phyloP scores from a whole-genome alignment of 2,797 vertebrate genomes.

The Melopsittacus undulatus region DNA sequence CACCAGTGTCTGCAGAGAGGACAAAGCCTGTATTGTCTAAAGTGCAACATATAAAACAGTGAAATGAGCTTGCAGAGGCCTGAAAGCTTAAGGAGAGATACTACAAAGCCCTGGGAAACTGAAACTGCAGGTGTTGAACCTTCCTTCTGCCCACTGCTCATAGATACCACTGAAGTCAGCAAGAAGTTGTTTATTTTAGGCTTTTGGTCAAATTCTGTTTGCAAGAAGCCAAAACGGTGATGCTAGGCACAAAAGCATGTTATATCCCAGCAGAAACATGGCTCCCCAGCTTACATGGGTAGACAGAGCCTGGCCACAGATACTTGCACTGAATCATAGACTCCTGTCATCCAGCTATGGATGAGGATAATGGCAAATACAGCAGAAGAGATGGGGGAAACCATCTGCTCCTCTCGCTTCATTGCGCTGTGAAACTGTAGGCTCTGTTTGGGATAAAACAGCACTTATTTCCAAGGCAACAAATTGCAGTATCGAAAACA shows the following conservation, averaged over 20 bases:
- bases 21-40: background rate
- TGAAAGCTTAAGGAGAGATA: background rate
- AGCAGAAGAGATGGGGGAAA: constrained; percentile 32
- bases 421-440: constrained; percentile 1
- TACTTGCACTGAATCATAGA: constrained; percentile 18
- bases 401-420: constrained; percentile 36
- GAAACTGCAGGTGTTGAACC: background rate
- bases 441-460: constrained; percentile 62
- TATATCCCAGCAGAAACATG: constrained; percentile 6
- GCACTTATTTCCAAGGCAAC: constrained; percentile 70
- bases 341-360: constrained; percentile 13
- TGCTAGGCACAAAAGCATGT: background rate
- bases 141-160: background rate
- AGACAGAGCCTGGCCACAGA: background rate
- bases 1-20: background rate
- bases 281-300: background rate
- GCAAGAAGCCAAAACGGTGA: constrained; percentile 18
- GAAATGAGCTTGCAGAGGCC: background rate
- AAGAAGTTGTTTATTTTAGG: background rate
- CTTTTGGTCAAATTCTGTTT: background rate
- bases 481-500: constrained; percentile 50
- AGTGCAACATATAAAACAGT: background rate
- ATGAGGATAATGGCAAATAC: constrained; percentile 1
- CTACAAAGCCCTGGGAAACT: background rate
- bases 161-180: background rate